Percentiles rank a stretch among this genome's conserved stretches.
Conservation (phyloP, 1,140 invertebrate genomes). For the Calosoma granatense region DNA sequence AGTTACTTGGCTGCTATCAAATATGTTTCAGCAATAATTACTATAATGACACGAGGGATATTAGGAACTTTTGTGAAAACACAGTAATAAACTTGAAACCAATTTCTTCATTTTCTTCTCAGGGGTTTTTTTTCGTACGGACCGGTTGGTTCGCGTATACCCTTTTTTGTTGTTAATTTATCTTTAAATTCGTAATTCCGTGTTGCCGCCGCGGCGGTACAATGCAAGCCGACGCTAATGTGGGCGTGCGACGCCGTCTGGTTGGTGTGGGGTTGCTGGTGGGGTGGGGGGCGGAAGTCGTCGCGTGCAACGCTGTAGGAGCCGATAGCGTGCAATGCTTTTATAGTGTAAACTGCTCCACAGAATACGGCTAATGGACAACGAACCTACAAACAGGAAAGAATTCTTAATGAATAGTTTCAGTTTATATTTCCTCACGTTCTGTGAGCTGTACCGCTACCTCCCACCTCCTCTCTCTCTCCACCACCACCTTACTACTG, state of each 20-base stretch:
- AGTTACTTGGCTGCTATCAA: too few relatives aligned
- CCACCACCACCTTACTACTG: too few relatives aligned
- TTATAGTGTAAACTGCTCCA: background rate
- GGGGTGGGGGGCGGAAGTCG: too few relatives aligned
- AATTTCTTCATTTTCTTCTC: background rate
- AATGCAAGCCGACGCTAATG: background rate
- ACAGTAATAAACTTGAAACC: background rate
- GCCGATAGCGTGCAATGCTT: background rate
- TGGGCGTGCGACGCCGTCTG: too few relatives aligned
- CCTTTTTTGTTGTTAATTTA: slow-evolving; percentile 3
- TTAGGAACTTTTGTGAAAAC: too few relatives aligned
- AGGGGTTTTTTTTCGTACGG: background rate
- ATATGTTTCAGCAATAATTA: too few relatives aligned
- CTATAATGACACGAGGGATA: too few relatives aligned
- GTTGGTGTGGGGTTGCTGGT: too few relatives aligned
- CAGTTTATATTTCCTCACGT: slow-evolving; percentile 6
- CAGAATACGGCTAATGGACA: slow-evolving; percentile 2
- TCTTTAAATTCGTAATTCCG: slow-evolving; percentile 8
- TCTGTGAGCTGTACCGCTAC: background rate
- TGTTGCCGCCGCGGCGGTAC: background rate
- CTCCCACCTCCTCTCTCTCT: too few relatives aligned
- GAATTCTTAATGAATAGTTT: slow-evolving; percentile 5
- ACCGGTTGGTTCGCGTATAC: background rate
- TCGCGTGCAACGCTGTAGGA: background rate
- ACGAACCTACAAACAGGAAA: slow-evolving; percentile 1